phyloP scores from a whole-genome alignment of 1,140 invertebrate species.

The Idris sp. region DNA sequence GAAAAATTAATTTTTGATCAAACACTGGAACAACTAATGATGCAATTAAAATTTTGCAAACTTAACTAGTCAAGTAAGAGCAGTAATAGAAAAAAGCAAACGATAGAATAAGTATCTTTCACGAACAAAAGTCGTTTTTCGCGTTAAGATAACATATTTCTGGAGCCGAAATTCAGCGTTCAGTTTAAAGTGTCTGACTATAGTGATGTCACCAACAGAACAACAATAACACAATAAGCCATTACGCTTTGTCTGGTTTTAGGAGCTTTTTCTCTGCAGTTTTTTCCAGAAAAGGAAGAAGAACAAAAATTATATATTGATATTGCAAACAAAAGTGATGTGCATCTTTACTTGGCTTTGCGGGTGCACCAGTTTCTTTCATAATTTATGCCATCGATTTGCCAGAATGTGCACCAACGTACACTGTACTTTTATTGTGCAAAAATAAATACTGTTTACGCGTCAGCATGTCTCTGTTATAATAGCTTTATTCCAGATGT shows the following conservation, averaged over 20 bases:
- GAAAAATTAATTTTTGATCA: no score
- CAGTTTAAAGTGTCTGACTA: slow-evolving; percentile 36
- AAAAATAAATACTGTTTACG: slow-evolving; percentile 54
- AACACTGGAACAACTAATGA: no score
- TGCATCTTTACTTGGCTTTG: slow-evolving; percentile 20
- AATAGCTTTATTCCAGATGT: slow-evolving; percentile 36
- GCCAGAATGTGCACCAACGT: slow-evolving; percentile 28
- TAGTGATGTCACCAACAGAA: slow-evolving; percentile 47
- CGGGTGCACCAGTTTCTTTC: slow-evolving; percentile 23
- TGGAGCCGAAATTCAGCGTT: slow-evolving; percentile 34
- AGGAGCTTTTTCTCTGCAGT: slow-evolving; percentile 37
- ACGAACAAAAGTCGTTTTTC: no score
- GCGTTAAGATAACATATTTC: slow-evolving; percentile 61
- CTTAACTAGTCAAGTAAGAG: no score
- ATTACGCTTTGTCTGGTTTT: slow-evolving; percentile 45
- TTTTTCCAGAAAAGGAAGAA: slow-evolving; percentile 24
- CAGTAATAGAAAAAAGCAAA: no score
- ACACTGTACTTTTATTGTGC: slow-evolving; percentile 48
- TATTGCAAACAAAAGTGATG: slow-evolving; percentile 51
- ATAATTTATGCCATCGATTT: slow-evolving; percentile 59
- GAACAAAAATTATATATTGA: slow-evolving; percentile 32
- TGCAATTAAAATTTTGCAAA: no score
- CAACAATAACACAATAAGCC: slow-evolving; percentile 60
- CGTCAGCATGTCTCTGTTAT: slow-evolving; percentile 38
- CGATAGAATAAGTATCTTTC: no score